Evolutionary conservation across 1,140 invertebrate species (phyloP).

Genomic region (Drosophila tsacasi): DNA sequence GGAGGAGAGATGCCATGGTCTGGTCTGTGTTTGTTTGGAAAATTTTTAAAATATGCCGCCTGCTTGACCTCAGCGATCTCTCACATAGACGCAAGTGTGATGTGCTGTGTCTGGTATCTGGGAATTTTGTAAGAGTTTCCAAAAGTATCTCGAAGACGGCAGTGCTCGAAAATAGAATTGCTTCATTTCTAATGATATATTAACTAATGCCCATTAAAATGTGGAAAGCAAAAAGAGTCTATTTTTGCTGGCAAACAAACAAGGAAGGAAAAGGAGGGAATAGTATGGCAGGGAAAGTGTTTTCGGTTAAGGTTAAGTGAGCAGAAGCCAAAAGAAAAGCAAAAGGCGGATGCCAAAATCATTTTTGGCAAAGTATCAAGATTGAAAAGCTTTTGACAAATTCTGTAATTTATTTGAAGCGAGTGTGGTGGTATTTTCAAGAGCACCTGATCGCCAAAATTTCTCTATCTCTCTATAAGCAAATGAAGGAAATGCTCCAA

Average conservation of each 20-base stretch:
- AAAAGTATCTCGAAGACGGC: constrained; percentile 36
- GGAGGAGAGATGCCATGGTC: constrained; percentile 10
- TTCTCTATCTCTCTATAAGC: constrained; percentile 4
- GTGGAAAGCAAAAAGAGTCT: constrained; percentile 27
- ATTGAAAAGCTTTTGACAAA: constrained; percentile 62
- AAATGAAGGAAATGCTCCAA: neutral
- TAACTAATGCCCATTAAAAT: constrained; percentile 69
- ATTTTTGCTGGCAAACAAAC: constrained; percentile 45
- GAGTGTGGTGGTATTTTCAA: constrained; percentile 24
- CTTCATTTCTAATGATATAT: constrained; percentile 47
- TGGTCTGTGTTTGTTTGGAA: constrained; percentile 34
- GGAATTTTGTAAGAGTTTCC: constrained; percentile 53
- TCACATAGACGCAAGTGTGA: constrained; percentile 15
- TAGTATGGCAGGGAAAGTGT: constrained; percentile 14
- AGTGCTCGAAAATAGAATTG: constrained; percentile 29
- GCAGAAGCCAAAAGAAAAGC: constrained; percentile 14
- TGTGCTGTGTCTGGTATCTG: constrained; percentile 5
- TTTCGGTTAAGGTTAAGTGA: constrained; percentile 62
- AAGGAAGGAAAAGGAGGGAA: constrained; percentile 15
- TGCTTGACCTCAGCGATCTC: constrained; percentile 47
- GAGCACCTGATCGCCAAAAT: constrained; percentile 9
- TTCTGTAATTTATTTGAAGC: constrained; percentile 64
- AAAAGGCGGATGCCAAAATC: constrained; percentile 34
- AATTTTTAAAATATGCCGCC: constrained; percentile 56
- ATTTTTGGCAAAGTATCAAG: constrained; percentile 51